Conservation (phyloP, 1,140 invertebrate species). For the Druon quercuslanigerum region DNA sequence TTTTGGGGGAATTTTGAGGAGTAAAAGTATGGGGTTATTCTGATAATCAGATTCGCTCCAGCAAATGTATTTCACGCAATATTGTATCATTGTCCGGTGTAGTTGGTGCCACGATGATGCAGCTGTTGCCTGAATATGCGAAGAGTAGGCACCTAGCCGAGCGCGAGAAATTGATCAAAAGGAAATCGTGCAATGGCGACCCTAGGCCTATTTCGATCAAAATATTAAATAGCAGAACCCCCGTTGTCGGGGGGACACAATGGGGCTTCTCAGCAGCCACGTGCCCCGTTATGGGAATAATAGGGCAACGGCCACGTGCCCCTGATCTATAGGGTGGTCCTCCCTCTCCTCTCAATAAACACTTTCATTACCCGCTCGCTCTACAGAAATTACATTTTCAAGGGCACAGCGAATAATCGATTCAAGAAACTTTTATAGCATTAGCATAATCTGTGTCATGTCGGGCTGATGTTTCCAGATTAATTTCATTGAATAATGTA, state of each 20-base stretch:
- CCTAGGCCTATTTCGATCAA: constrained; percentile 53
- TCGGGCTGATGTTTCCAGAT: no score
- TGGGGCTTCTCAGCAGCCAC: constrained; percentile 54
- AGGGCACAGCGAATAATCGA: not conserved
- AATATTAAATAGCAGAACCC: constrained; percentile 60
- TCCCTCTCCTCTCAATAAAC: constrained; percentile 45
- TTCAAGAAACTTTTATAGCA: not conserved
- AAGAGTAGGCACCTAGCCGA: constrained; percentile 23
- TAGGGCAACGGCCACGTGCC: constrained; percentile 63
- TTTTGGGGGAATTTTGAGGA: not conserved
- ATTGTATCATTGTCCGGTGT: constrained; percentile 45
- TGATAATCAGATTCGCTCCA: constrained; percentile 15
- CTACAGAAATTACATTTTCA: constrained; percentile 8
- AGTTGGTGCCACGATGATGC: constrained; percentile 41
- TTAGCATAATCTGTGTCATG: not conserved
- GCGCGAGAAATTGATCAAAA: constrained; percentile 60
- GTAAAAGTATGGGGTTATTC: constrained; percentile 9
- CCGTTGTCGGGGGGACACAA: constrained; percentile 30
- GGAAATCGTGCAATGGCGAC: constrained; percentile 45
- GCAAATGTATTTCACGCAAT: constrained; percentile 36
- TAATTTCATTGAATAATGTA: constrained; percentile 37
- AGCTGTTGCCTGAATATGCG: constrained; percentile 47
- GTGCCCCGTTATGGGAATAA: constrained; percentile 64
- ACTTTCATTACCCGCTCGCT: constrained; percentile 48
- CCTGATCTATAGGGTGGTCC: constrained; percentile 52